Evolutionary conservation across 2,113 vertebrate genomes (phyloP).

Genomic region (Chlamydotis undulata): DNA sequence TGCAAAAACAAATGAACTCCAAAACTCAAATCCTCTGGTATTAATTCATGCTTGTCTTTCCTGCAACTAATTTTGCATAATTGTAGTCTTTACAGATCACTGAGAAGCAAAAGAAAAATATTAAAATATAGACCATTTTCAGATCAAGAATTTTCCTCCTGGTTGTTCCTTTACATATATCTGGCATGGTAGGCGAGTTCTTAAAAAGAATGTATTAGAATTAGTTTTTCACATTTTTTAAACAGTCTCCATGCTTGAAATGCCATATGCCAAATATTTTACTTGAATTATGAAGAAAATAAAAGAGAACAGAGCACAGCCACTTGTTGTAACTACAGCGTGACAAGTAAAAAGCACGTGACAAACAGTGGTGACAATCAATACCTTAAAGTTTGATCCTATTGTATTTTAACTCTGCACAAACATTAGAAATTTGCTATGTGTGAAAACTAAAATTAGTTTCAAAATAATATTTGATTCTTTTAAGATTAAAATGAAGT

Average conservation of each 20-base stretch:
- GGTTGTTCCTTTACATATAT: background rate
- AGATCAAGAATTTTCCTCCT: background rate
- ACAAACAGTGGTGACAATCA: background rate
- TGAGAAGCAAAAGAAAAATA: background rate
- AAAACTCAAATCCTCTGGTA: background rate
- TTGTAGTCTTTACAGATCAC: background rate
- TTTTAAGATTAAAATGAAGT: background rate
- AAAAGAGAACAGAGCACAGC: background rate
- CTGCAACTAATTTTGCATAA: background rate
- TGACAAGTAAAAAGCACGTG: background rate
- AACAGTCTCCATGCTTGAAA: background rate
- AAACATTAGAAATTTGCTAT: background rate
- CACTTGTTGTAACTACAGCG: background rate
- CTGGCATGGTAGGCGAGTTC: background rate
- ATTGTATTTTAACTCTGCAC: background rate
- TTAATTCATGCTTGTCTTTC: conserved; percentile 18
- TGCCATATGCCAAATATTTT: background rate
- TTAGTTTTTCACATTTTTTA: background rate
- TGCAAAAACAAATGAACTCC: background rate
- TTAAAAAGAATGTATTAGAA: background rate
- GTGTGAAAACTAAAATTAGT: background rate
- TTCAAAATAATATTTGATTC: background rate
- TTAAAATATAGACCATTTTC: conserved; percentile 7
- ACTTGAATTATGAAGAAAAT: background rate
- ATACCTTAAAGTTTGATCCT: background rate